phyloP scores from a whole-genome alignment of 2,888 invertebrate genomes.

The Hemaris fuciformis region DNA sequence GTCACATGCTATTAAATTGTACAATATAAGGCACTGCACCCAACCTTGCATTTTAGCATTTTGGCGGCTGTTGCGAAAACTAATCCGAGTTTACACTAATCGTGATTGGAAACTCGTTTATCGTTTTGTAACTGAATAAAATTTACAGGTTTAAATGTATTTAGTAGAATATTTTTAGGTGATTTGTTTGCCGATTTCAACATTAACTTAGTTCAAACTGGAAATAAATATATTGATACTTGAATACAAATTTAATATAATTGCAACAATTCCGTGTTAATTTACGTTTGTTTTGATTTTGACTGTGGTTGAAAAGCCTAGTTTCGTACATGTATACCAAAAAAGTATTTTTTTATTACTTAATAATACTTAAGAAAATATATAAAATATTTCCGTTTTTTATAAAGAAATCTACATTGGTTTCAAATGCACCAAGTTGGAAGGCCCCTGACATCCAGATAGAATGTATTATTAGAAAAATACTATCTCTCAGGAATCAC shows the following conservation, averaged over 20 bases:
- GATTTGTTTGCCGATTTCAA: background rate
- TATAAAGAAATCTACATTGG: no score
- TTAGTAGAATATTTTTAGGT: background rate
- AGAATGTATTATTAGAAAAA: no score
- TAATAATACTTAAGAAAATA: no score
- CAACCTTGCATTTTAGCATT: background rate
- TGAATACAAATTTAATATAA: background rate
- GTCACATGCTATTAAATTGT: background rate
- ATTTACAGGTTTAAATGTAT: background rate
- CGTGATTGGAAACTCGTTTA: background rate
- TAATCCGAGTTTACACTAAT: background rate
- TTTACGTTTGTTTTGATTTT: background rate
- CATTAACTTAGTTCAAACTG: background rate
- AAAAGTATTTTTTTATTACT: no score
- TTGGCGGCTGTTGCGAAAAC: background rate
- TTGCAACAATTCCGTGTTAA: no score
- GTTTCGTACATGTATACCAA: no score
- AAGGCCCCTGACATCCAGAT: no score
- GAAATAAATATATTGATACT: background rate
- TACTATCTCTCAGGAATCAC: no score
- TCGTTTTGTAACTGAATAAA: background rate
- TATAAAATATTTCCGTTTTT: no score
- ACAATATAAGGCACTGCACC: background rate
- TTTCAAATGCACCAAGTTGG: no score
- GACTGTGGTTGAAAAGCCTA: background rate